Percentiles rank a stretch among this genome's conserved stretches.
Conservation (phyloP, 1,140 invertebrate genomes). For the Maniola jurtina region DNA sequence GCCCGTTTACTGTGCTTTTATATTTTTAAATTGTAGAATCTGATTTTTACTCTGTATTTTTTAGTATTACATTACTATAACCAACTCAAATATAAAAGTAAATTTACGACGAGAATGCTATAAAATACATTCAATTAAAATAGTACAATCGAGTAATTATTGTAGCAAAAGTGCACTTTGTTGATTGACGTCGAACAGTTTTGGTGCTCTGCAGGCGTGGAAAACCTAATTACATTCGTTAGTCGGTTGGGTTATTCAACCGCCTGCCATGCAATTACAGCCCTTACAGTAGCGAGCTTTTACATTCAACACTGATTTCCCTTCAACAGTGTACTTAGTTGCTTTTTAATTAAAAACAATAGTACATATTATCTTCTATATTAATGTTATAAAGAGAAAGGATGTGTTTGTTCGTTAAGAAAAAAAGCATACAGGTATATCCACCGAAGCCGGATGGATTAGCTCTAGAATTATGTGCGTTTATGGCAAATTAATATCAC, state of each 20-base stretch:
- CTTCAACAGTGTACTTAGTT: conserved; percentile 6
- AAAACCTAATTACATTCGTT: conserved; percentile 36
- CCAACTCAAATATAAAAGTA: background rate
- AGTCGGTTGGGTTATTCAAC: conserved; percentile 32
- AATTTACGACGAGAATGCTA: background rate
- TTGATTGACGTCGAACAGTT: conserved; percentile 30
- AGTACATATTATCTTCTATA: background rate
- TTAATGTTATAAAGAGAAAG: too few relatives aligned
- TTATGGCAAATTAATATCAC: too few relatives aligned
- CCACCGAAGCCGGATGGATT: too few relatives aligned
- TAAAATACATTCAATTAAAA: conserved; percentile 17
- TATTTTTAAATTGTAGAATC: background rate
- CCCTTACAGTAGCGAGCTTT: conserved; percentile 24
- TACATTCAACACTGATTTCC: conserved; percentile 17
- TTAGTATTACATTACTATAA: background rate
- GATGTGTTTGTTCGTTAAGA: too few relatives aligned
- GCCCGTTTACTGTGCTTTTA: background rate
- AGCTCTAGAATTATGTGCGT: too few relatives aligned
- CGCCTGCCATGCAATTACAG: conserved; percentile 28
- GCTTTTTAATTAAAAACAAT: conserved; percentile 15
- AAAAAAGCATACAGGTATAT: too few relatives aligned
- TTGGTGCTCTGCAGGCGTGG: conserved; percentile 33
- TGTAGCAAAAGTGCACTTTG: conserved; percentile 31
- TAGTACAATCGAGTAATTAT: conserved; percentile 20
- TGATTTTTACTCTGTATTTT: background rate